phyloP scores from a whole-genome alignment of 2,888 invertebrate species.

The Drosophila phalerata region DNA sequence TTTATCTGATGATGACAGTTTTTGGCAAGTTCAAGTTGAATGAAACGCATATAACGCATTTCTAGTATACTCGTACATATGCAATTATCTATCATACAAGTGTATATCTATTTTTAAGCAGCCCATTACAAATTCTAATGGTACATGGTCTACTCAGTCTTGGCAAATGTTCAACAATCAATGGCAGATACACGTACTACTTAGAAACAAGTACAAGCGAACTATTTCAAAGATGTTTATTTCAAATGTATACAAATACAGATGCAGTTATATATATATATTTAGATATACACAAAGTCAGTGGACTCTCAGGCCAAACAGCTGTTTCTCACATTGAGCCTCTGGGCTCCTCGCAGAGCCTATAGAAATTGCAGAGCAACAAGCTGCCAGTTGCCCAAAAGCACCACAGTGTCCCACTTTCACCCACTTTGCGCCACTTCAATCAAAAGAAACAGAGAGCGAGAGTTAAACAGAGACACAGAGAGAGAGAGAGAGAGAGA shows the following conservation, averaged over 20 bases:
- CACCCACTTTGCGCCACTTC: conserved; percentile 11
- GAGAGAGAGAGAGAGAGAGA: background rate
- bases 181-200: conserved; percentile 25
- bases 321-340: conserved; percentile 52
- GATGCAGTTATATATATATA: conserved; percentile 9
- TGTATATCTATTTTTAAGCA: conserved; percentile 59
- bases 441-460: conserved; percentile 4
- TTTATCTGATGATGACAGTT: conserved; percentile 40
- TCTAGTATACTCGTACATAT: background rate
- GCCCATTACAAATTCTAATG: conserved; percentile 61
- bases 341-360: conserved; percentile 25
- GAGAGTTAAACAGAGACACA: background rate
- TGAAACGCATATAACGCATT: conserved; percentile 52
- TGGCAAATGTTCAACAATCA: conserved; percentile 59
- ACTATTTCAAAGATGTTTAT: conserved; percentile 53
- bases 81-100: conserved; percentile 17
- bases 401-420: conserved; percentile 7
- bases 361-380: conserved; percentile 59
- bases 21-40: conserved; percentile 79
- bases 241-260: conserved; percentile 27
- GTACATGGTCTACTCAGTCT: conserved; percentile 44
- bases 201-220: conserved; percentile 55
- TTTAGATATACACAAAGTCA: conserved; percentile 7
- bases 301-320: conserved; percentile 48
- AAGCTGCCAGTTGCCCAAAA: conserved; percentile 55